Percentiles rank a stretch among this genome's conserved stretches.
Evolutionary conservation across 2,113 vertebrate species (phyloP).

Genomic region (Perognathus longimembris): DNA sequence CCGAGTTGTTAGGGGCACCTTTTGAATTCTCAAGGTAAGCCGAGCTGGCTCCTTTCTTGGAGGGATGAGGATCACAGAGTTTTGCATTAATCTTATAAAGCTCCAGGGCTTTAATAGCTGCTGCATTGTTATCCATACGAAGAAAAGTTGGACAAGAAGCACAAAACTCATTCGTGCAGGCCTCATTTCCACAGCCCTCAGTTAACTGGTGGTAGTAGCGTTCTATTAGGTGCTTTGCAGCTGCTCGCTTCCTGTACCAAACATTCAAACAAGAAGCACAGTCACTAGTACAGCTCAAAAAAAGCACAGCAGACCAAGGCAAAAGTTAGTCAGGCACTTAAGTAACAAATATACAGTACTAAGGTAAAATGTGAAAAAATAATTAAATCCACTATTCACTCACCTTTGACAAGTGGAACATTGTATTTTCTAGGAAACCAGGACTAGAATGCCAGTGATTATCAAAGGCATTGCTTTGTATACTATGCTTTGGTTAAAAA

Average conservation of each 20-base stretch:
- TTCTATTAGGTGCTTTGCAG: slow-evolving; percentile 99
- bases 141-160: slow-evolving; percentile 95
- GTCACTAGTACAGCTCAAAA: slow-evolving; percentile 87
- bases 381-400: not conserved
- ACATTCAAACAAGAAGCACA: slow-evolving; percentile 91
- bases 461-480: not conserved
- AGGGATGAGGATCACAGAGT: slow-evolving; percentile 97
- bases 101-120: slow-evolving; percentile 98
- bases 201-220: slow-evolving; percentile 99
- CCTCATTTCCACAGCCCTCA: slow-evolving; percentile 99
- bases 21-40: slow-evolving; percentile 94
- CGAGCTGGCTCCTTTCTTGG: slow-evolving; percentile 98
- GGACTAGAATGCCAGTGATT: not conserved
- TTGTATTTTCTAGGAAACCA: not conserved
- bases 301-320: slow-evolving; percentile 84
- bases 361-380: slow-evolving; percentile 23
- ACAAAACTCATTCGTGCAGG: slow-evolving; percentile 99
- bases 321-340: slow-evolving; percentile 84
- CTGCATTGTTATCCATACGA: slow-evolving; percentile 98
- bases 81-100: slow-evolving; percentile 99
- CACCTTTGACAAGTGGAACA: not conserved
- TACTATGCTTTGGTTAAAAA: not conserved
- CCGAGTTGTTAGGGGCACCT: slow-evolving; percentile 89
- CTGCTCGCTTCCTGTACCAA: slow-evolving; percentile 97
- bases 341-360: slow-evolving; percentile 72